Base-by-base conservation (phyloP, 2,113 vertebrate genomes). In the Balaeniceps rex region DNA sequence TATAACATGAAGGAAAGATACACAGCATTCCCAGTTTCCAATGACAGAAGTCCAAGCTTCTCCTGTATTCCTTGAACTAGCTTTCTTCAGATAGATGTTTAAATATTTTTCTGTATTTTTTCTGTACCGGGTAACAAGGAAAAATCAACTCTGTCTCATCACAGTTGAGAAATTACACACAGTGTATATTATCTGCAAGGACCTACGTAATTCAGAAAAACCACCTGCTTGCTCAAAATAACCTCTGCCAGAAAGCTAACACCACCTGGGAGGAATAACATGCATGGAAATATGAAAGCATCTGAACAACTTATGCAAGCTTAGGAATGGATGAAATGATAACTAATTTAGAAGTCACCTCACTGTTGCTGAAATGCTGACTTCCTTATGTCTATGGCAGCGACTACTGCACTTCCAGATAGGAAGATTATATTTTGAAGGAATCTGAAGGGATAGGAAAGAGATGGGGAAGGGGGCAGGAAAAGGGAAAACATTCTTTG, bases 211-310 rank as follows among this genome's bases (percentile, higher is more conserved):
- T 38, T 64, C n/a, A 55, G 52, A 77, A 66, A 76, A 88, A 44
- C 0, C 26, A 74, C 19, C 40, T 84, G 24, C 36, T 84, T 71
- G 18, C 51, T 90, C 42, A 88, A 79, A 96, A 76, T 42, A 85
- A 82, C 31, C 21, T 51, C 34, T 83, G 16, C 34, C 57, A 79
- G 57, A 38, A 85, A 83, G 33, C 28, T 66, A 66, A 22, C 19
- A 64, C 9, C 38, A 78, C 21, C 40, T 40, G 36, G 24, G 68
- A 81, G 38, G 42, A 96, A 68, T 61, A 94, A 85, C 83, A 88
- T 49, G 60, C 78, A 90, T 88, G 90, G 95, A 96, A 94, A 93
- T 89, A 90, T 17, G 72, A 84, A 96, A 72, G 18, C 46, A 92
- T 65, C 49, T 88, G 54, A 92, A 95, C 38, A 88, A 88, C 66